Evolutionary conservation across 35 echinoderm and acorn worm species (phyloP).

Genomic region (Apostichopus parvimensis): DNA sequence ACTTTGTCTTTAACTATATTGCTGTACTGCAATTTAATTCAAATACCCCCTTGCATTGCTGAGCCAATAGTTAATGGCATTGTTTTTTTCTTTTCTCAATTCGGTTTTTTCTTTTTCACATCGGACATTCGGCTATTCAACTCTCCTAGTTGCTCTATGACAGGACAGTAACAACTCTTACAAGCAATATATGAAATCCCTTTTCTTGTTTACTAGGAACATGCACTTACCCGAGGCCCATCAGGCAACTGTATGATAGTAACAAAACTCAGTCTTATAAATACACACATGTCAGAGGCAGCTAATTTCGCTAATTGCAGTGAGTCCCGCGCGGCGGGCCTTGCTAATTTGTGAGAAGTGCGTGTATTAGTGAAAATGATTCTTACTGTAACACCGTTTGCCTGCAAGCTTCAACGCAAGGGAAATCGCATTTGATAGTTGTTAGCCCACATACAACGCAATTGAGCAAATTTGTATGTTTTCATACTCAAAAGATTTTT

Average conservation of each 20-base stretch:
- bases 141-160: slow-evolving; percentile 21
- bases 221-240: slow-evolving; percentile 32
- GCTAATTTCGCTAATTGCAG: slow-evolving; percentile 51
- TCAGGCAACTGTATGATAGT: slow-evolving; percentile 1
- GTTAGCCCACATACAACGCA: slow-evolving; percentile 42
- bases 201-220: not conserved
- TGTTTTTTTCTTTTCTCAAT: not conserved
- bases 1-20: too few relatives aligned
- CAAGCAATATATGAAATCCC: slow-evolving; percentile 26
- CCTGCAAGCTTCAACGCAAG: slow-evolving; percentile 37
- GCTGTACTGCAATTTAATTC: too few relatives aligned
- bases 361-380: slow-evolving; percentile 41
- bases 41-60: too few relatives aligned
- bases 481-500: slow-evolving; percentile 1
- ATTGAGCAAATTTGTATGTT: slow-evolving; percentile 26
- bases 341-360: slow-evolving; percentile 33
- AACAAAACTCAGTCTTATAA: slow-evolving; percentile 11
- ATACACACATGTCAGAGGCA: slow-evolving; percentile 21
- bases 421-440: slow-evolving; percentile 42
- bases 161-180: slow-evolving; percentile 3
- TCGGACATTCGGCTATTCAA: slow-evolving; percentile 37
- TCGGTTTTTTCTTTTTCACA: not conserved
- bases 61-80: too few relatives aligned
- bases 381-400: slow-evolving; percentile 25
- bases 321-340: slow-evolving; percentile 34